These are phyloP conservation scores for Mormyrops boulengeri DNA, from an alignment of 2,797 vertebrate species.

Conservation along the genomic window DNA sequence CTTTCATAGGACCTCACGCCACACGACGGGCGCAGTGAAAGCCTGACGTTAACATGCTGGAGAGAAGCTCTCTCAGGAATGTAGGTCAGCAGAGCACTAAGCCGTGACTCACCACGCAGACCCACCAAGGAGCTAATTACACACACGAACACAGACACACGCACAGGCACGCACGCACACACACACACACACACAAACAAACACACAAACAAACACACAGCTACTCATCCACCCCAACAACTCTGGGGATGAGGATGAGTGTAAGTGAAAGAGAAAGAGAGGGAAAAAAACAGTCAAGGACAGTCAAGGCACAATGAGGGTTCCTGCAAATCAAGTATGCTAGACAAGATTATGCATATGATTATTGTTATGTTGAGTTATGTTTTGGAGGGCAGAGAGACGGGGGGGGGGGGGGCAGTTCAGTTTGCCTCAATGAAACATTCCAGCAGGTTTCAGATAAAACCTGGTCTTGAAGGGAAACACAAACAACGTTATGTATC, in stretches of 20 bases:
- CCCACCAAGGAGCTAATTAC: slow-evolving; percentile 29
- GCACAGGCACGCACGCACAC: neutral
- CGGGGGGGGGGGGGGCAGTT: neutral
- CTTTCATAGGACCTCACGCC: neutral
- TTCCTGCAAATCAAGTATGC: neutral
- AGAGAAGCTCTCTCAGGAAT: slow-evolving; percentile 42
- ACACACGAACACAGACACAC: neutral
- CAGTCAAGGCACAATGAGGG: neutral
- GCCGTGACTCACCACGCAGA: slow-evolving; percentile 64
- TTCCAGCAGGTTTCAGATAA: neutral
- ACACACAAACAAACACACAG: neutral
- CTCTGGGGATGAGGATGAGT: neutral
- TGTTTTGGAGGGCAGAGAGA: neutral
- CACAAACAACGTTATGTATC: neutral
- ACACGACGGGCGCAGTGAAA: neutral
- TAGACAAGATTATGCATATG: neutral
- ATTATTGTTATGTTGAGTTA: neutral
- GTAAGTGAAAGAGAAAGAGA: neutral
- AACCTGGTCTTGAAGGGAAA: neutral
- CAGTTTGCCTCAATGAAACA: neutral
- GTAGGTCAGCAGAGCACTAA: slow-evolving; percentile 62
- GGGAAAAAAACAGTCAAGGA: neutral
- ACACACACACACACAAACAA: too few species aligned
- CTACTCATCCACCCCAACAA: neutral
- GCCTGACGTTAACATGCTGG: neutral